A percentile compares a stretch with the other conserved stretches of the same genome.
phyloP scores from a whole-genome alignment of 2,113 vertebrate species.

The Corynorhinus townsendii region DNA sequence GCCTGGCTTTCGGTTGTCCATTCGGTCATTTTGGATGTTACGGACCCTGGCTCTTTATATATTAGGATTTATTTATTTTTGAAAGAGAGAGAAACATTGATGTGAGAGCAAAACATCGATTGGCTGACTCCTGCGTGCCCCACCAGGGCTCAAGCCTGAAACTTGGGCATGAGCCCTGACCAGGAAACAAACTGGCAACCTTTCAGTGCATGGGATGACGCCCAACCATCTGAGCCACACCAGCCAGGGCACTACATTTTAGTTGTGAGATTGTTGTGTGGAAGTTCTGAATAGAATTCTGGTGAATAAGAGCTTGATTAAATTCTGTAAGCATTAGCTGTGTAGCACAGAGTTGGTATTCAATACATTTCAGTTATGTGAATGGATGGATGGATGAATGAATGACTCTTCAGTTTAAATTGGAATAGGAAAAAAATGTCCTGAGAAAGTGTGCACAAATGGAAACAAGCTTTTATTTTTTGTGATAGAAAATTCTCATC shows the following conservation, averaged over 20 bases:
- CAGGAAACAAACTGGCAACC: background rate
- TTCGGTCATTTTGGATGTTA: too few relatives aligned
- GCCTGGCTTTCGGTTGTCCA: too few relatives aligned
- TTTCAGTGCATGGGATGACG: too few relatives aligned
- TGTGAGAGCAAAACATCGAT: background rate
- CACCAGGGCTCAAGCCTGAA: background rate
- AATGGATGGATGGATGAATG: background rate
- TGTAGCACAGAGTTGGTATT: background rate
- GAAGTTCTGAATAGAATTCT: background rate
- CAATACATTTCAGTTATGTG: background rate
- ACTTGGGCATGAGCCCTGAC: background rate
- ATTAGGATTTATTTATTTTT: background rate
- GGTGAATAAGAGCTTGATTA: background rate
- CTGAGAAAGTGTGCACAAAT: background rate
- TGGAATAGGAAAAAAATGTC: background rate
- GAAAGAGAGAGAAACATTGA: background rate
- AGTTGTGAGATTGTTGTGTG: background rate
- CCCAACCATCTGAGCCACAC: too few relatives aligned
- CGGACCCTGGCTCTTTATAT: too few relatives aligned
- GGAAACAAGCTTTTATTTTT: background rate
- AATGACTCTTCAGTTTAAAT: background rate
- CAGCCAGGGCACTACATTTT: background rate
- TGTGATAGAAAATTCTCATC: background rate
- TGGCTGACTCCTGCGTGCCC: too few relatives aligned
- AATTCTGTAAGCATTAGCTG: background rate